Conservation (phyloP, 2,797 vertebrate species). For the Hydrophis major region DNA sequence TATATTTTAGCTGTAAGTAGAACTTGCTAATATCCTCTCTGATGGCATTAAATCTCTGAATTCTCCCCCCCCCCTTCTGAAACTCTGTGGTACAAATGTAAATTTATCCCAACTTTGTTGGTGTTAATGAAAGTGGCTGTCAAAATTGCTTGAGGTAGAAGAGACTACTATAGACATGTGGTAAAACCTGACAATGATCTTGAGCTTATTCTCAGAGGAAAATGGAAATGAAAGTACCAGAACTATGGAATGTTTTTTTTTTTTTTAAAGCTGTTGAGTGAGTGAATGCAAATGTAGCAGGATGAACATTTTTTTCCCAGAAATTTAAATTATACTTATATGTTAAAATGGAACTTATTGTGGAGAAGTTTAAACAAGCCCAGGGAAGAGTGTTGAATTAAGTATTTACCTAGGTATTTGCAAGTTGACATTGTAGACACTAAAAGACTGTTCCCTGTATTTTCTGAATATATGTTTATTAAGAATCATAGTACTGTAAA, state of each 20-base stretch:
- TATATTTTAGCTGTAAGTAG: constrained; percentile 9
- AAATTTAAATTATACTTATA: background rate
- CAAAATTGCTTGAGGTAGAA: background rate
- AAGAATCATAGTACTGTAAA: background rate
- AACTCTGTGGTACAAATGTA: background rate
- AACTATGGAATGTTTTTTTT: background rate
- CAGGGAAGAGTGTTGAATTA: background rate
- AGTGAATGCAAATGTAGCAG: background rate
- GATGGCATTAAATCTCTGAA: background rate
- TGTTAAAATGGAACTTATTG: background rate
- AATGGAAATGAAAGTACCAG: background rate
- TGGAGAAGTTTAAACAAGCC: background rate
- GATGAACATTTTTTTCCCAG: background rate
- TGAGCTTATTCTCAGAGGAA: background rate
- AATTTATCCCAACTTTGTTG: background rate
- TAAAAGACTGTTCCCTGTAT: background rate
- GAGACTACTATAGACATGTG: background rate
- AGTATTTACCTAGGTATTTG: background rate
- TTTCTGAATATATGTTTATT: background rate
- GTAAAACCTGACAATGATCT: background rate
- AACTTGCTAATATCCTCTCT: background rate
- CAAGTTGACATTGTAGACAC: background rate
- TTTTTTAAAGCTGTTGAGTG: background rate
- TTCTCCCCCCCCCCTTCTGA: too few species aligned
- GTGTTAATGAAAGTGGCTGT: background rate